These are phyloP conservation scores for Carterocephalus palaemon DNA, from an alignment of 2,888 invertebrate genomes.

Conservation along the genomic window DNA sequence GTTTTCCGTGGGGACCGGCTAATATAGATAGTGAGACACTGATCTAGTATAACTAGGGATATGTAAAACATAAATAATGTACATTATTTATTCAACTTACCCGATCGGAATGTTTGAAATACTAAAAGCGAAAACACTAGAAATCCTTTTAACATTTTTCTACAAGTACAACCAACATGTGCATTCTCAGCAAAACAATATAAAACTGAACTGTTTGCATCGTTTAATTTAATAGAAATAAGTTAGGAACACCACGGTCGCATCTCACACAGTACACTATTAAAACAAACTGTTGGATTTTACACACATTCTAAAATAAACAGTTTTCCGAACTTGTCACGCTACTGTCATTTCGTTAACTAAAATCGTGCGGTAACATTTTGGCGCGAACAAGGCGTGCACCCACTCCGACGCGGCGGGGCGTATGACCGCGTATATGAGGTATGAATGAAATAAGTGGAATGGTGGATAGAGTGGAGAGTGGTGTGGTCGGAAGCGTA, in stretches of 20 bases:
- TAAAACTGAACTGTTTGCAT: constrained; percentile 65
- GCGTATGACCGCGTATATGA: constrained; percentile 36
- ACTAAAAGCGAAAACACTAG: constrained; percentile 55
- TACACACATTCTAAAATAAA: constrained; percentile 43
- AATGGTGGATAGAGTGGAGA: too few species aligned
- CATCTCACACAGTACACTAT: constrained; percentile 44
- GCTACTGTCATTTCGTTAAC: constrained; percentile 34
- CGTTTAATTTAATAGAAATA: constrained; percentile 49
- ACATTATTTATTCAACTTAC: constrained; percentile 53
- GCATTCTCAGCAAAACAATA: constrained; percentile 54
- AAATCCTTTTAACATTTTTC: constrained; percentile 69
- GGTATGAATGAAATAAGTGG: constrained; percentile 10
- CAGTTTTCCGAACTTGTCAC: constrained; percentile 41
- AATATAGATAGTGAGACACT: too few species aligned
- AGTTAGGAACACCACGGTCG: constrained; percentile 44
- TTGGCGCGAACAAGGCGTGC: constrained; percentile 51
- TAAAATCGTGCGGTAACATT: constrained; percentile 47
- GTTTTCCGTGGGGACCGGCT: too few species aligned
- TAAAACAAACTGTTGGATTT: constrained; percentile 48
- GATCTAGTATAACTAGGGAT: too few species aligned
- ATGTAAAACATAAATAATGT: neutral
- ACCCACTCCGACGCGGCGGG: constrained; percentile 42
- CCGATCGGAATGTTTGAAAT: constrained; percentile 53
- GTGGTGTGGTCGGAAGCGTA: constrained; percentile 19
- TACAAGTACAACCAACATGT: constrained; percentile 51